Evolutionary conservation across 2,888 invertebrate species (phyloP).

Genomic region (Cyaniris semiargus): DNA sequence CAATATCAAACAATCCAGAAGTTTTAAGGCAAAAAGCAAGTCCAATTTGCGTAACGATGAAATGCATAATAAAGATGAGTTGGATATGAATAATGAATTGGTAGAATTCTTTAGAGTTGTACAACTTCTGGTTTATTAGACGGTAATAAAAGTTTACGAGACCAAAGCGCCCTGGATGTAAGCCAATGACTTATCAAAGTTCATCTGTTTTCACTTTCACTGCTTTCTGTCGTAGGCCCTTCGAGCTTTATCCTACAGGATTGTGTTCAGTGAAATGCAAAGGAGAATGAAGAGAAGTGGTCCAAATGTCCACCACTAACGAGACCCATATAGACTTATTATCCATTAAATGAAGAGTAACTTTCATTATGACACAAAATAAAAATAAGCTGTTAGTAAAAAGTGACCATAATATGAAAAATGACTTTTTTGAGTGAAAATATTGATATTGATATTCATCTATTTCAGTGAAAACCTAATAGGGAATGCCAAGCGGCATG

Average conservation of each 20-base stretch:
- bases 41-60: constrained; percentile 41
- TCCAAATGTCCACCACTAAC: too few relatives aligned
- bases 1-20: constrained; percentile 42
- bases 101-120: constrained; percentile 48
- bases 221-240: constrained; percentile 32
- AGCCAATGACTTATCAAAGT: constrained; percentile 43
- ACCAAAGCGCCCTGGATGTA: constrained; percentile 40
- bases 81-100: constrained; percentile 50
- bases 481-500: too few relatives aligned
- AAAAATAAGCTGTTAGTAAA: too few relatives aligned
- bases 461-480: too few relatives aligned
- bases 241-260: not conserved
- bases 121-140: constrained; percentile 51
- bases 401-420: too few relatives aligned
- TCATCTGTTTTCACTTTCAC: constrained; percentile 43
- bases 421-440: too few relatives aligned
- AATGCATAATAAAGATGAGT: constrained; percentile 45
- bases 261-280: not conserved
- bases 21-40: constrained; percentile 41
- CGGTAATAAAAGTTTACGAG: constrained; percentile 54
- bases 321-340: too few relatives aligned
- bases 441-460: too few relatives aligned
- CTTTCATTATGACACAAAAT: too few relatives aligned
- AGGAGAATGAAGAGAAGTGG: too few relatives aligned
- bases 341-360: too few relatives aligned